These are phyloP conservation scores for Reinhardtius hippoglossoides DNA, from an alignment of 2,113 vertebrate species.

Conservation along the genomic window DNA sequence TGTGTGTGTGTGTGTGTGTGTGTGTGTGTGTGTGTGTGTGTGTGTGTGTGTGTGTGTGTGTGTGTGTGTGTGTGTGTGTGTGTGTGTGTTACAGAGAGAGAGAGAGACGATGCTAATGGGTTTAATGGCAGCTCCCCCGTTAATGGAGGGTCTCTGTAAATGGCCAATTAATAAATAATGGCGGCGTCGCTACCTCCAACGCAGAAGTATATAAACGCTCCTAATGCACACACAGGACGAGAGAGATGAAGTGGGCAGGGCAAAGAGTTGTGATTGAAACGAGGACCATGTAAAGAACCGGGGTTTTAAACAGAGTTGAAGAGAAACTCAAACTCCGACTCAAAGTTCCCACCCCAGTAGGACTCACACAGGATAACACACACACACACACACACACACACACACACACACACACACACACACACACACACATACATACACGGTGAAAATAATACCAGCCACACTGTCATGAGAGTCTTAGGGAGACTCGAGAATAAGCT, in stretches of 20 bases:
- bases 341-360: not conserved
- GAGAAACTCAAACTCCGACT: too few species aligned
- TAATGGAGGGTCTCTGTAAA: conserved; percentile 56
- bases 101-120: conserved; percentile 32
- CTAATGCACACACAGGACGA: too few species aligned
- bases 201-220: not conserved
- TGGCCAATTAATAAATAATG: not conserved
- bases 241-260: too few species aligned
- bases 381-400: too few species aligned
- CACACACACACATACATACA: too few species aligned
- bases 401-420: not conserved
- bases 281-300: too few species aligned
- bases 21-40: not conserved
- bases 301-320: too few species aligned
- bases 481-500: conserved; percentile 20
- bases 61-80: not conserved
- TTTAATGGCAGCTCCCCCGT: conserved; percentile 51
- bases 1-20: not conserved
- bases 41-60: not conserved
- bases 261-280: too few species aligned
- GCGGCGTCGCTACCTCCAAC: not conserved
- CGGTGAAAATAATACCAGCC: not conserved
- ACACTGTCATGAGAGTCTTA: too few species aligned
- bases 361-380: not conserved
- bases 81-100: conserved; percentile 12